These are phyloP conservation scores for Augochlora pura DNA, from an alignment of 1,140 invertebrate species.

Conservation along the genomic window DNA sequence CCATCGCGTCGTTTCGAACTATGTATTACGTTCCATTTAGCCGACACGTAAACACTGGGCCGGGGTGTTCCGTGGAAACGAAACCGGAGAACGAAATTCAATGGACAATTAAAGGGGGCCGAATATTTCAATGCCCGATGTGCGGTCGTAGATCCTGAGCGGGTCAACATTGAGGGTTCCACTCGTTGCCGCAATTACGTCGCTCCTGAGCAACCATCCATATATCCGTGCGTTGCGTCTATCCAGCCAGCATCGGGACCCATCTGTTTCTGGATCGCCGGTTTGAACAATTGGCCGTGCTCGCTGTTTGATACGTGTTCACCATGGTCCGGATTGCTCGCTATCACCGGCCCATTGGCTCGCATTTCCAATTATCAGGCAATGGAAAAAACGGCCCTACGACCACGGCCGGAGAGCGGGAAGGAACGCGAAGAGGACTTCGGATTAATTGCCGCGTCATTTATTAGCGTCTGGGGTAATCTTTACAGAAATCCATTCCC, in stretches of 20 bases:
- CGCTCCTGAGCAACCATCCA: constrained; percentile 67
- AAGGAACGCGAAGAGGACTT: not conserved
- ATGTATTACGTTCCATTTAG: not conserved
- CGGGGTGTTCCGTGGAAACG: not conserved
- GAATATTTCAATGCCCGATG: constrained; percentile 19
- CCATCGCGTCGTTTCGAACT: not conserved
- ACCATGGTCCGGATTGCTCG: not conserved
- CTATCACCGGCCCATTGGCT: not conserved
- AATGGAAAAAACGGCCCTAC: not conserved
- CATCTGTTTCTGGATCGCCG: constrained; percentile 60
- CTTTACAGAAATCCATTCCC: no score
- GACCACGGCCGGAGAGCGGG: not conserved
- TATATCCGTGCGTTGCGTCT: constrained; percentile 70
- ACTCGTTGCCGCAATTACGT: constrained; percentile 60
- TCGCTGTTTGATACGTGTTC: not conserved
- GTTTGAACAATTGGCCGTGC: constrained; percentile 48
- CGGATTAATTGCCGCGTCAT: not conserved
- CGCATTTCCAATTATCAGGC: constrained; percentile 16
- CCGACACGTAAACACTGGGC: not conserved
- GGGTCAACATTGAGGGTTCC: constrained; percentile 30
- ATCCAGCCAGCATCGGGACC: constrained; percentile 44
- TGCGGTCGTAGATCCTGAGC: constrained; percentile 12
- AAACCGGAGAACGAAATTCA: not conserved
- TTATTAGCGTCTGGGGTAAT: no score
- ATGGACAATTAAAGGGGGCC: not conserved